Conservation (phyloP, 2,113 vertebrate species). For the Ginglymostoma cirratum region DNA sequence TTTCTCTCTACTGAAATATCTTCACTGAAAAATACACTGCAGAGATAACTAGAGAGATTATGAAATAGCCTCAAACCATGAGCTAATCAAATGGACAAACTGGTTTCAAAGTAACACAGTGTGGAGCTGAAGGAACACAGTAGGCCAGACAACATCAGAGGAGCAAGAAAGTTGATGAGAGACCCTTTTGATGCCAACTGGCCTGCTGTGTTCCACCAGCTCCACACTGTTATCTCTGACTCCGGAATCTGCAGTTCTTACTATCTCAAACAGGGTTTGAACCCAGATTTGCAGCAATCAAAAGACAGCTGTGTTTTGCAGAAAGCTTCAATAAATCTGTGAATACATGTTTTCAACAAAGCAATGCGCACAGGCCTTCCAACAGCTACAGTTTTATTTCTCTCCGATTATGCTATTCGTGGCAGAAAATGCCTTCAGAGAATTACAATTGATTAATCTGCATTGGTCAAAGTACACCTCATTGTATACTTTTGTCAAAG, state of each 20-base stretch:
- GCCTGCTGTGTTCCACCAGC: too few relatives aligned
- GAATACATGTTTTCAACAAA: background rate
- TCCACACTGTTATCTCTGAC: too few relatives aligned
- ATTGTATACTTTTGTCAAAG: too few relatives aligned
- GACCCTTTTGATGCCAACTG: too few relatives aligned
- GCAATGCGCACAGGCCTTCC: background rate
- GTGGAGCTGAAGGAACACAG: too few relatives aligned
- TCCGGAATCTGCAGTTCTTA: too few relatives aligned
- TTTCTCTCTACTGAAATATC: background rate
- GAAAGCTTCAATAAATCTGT: too few relatives aligned
- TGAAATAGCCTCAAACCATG: background rate
- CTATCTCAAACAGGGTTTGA: background rate
- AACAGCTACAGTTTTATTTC: background rate
- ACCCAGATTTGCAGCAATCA: background rate
- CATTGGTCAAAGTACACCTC: background rate
- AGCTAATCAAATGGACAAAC: background rate
- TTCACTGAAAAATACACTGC: background rate
- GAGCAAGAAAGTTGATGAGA: too few relatives aligned
- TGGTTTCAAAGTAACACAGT: background rate
- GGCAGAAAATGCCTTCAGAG: constrained; percentile 21
- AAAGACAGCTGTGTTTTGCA: background rate
- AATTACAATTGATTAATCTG: background rate
- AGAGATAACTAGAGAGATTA: background rate
- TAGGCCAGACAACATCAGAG: too few relatives aligned
- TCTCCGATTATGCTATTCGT: background rate